Evolutionary conservation across 2,113 vertebrate species (phyloP), one percentile per base, ranked within the genome.

Genomic region (Alces alces): DNA sequence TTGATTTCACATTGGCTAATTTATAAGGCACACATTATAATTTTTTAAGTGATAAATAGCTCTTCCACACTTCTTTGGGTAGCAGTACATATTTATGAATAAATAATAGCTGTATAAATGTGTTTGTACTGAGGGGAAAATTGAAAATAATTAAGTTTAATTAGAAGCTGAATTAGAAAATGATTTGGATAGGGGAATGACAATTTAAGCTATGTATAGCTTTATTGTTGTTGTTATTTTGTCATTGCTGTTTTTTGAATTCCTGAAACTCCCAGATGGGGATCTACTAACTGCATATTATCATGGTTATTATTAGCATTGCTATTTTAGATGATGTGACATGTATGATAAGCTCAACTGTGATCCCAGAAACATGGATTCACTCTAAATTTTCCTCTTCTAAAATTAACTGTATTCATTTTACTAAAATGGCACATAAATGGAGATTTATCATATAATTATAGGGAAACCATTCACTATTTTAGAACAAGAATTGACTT

Each of bases 131-230:
- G 66, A 93, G 92, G 86, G 43, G 19, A 95, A 91, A 97, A 94
- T 73, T 73, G 66, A 97, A 97, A 96, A 91, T 86, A 96, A 98
- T 96, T 96, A 94, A 39, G 17, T 96, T 96, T 92, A 95, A 95
- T 97, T 96, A 94, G 66, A 91, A 92, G 25, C 47, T 52, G 66
- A 96, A 91, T 91, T 95, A 82, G 73, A 94, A 98, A 78, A 55
- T 84, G 54, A 96, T 57, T 95, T 91, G 90, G 66, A n/a, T 89
- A 33, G 21, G 23, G 83, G 82, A 94, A 86, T 86, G 88, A 54
- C 43, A 94, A 33, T 60, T 92, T 89, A 86, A 64, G 33, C 50
- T 70, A 64, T 39, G 21, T 82, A 45, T 86, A 39, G 5, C 70
- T 95, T 88, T 61, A 89, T 86, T 93, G 64, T 78, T 57, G 11